Evolutionary conservation across 2,113 vertebrate species (phyloP).

Genomic region (Pongo pygmaeus): DNA sequence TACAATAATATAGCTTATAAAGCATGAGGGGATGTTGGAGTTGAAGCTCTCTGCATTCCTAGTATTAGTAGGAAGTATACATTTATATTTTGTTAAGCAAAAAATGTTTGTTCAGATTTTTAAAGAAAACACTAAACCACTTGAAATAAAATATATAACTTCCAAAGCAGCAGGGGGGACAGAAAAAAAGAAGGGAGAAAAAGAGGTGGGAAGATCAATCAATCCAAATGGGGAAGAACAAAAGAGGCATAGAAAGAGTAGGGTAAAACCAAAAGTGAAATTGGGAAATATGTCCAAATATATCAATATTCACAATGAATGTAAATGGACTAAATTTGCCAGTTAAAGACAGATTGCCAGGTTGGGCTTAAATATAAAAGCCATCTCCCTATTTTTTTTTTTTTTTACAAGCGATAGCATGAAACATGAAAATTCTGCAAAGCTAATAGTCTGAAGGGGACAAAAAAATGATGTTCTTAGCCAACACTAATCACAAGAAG

Average conservation of each 20-base stretch:
- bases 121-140: neutral
- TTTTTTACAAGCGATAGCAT: neutral
- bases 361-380: neutral
- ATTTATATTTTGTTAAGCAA: neutral
- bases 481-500: neutral
- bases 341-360: neutral
- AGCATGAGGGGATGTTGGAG: rapidly evolving
- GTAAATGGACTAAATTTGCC: neutral
- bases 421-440: neutral
- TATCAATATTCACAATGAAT: neutral
- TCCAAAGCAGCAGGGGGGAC: neutral
- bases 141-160: neutral
- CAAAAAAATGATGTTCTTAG: neutral
- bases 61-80: neutral
- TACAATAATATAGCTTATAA: rapidly evolving
- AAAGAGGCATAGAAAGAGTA: neutral
- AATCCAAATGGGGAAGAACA: neutral
- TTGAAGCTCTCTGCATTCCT: neutral
- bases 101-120: neutral
- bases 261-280: neutral
- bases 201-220: too few species aligned
- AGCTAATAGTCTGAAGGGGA: neutral
- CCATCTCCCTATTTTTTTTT: neutral
- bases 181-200: neutral
- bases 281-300: too few species aligned